These are phyloP conservation scores for Aplochiton taeniatus DNA, from an alignment of 2,797 vertebrate species.

Conservation along the genomic window DNA sequence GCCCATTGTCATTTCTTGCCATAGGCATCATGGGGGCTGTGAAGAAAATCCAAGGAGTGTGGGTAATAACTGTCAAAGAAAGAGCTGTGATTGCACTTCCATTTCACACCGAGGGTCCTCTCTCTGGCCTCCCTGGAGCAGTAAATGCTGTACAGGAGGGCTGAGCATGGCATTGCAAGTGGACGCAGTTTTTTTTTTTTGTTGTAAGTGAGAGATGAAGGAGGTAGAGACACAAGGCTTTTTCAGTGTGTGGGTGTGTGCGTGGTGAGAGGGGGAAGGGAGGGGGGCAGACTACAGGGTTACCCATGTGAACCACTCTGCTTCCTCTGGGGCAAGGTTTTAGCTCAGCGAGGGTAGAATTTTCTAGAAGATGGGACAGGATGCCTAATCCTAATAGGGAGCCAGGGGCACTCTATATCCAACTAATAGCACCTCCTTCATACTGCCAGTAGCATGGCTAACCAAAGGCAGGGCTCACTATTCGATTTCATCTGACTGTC, in stretches of 20 bases:
- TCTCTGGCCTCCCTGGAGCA: constrained; percentile 59
- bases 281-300: constrained; percentile 30
- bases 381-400: constrained; percentile 66
- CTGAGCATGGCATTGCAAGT: constrained; percentile 53
- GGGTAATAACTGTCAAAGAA: constrained; percentile 77
- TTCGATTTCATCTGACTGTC: too few species aligned
- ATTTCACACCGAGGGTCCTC: constrained; percentile 68
- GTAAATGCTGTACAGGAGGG: constrained; percentile 60
- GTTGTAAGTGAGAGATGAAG: constrained; percentile 62
- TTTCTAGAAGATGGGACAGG: constrained; percentile 51
- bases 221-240: constrained; percentile 16
- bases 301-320: constrained; percentile 21
- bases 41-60: constrained; percentile 68
- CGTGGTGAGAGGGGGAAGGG: constrained; percentile 9
- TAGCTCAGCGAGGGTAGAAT: constrained; percentile 42
- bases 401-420: constrained; percentile 48
- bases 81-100: constrained; percentile 75
- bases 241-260: not conserved
- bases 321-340: constrained; percentile 48
- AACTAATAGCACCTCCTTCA: constrained; percentile 44
- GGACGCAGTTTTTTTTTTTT: constrained; percentile 51
- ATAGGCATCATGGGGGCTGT: constrained; percentile 61
- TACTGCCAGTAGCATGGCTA: constrained; percentile 45
- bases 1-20: constrained; percentile 76
- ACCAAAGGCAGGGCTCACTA: constrained; percentile 8